phyloP scores from a whole-genome alignment of 2,797 vertebrate species.

The Pelodytes ibericus region DNA sequence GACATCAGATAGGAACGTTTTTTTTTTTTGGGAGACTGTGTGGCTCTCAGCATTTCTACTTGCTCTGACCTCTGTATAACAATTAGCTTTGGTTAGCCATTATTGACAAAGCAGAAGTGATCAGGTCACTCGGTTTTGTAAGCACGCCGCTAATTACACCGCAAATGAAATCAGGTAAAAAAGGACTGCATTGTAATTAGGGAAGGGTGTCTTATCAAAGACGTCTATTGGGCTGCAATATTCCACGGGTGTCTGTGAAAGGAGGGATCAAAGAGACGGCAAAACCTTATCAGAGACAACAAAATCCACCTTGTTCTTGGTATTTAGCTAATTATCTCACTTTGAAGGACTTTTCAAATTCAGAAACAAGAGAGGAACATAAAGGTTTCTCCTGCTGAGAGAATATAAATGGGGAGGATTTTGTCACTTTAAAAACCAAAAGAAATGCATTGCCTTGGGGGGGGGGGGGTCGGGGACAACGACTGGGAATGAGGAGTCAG shows the following conservation, averaged over 20 bases:
- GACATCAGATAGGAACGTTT: not conserved
- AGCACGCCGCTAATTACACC: conserved; percentile 64
- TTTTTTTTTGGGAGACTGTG: not conserved
- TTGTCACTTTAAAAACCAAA: no score
- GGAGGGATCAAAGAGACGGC: not conserved
- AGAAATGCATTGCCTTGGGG: no score
- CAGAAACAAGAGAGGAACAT: not conserved
- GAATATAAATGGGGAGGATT: no score
- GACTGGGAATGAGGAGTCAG: no score
- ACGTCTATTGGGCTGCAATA: not conserved
- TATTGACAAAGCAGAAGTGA: conserved; percentile 58
- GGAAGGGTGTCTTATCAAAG: not conserved
- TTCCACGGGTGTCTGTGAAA: not conserved
- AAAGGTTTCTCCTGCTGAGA: no score
- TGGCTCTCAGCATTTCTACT: conserved; percentile 28
- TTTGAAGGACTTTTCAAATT: not conserved
- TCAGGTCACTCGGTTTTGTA: conserved; percentile 62
- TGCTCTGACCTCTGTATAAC: conserved; percentile 56
- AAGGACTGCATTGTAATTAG: not conserved
- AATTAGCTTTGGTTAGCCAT: conserved; percentile 58
- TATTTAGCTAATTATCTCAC: not conserved
- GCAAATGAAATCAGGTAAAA: conserved; percentile 60
- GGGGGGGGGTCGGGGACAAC: no score
- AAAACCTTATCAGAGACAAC: not conserved
- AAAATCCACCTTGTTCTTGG: not conserved